Evolutionary conservation across 2,888 invertebrate species (phyloP).

Genomic region (Dascillus cervinus): DNA sequence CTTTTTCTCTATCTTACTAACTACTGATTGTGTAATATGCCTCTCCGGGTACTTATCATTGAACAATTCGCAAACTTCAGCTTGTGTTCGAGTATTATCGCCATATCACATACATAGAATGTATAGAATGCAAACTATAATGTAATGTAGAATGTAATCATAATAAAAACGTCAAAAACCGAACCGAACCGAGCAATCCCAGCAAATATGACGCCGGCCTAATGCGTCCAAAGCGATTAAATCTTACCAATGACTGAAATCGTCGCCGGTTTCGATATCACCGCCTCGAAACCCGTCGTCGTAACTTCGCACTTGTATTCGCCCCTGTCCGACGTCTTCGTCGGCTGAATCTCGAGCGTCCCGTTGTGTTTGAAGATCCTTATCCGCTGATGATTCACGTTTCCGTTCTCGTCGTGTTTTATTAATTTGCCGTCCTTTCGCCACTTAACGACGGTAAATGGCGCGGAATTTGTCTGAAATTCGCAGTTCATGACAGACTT

Average conservation of each 20-base stretch:
- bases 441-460: conserved; percentile 60
- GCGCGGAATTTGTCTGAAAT: conserved; percentile 46
- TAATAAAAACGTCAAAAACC: no score
- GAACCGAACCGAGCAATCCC: no score
- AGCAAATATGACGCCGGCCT: conserved; percentile 22
- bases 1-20: no score
- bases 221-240: background rate
- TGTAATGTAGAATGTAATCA: no score
- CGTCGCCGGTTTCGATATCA: conserved; percentile 50
- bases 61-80: no score
- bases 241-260: conserved; percentile 53
- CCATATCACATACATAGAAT: no score
- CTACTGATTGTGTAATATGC: no score
- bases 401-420: conserved; percentile 27
- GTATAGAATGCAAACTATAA: no score
- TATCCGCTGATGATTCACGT: conserved; percentile 30
- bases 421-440: conserved; percentile 55
- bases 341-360: conserved; percentile 46
- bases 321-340: conserved; percentile 52
- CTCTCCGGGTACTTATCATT: no score
- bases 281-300: conserved; percentile 53
- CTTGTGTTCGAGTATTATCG: no score
- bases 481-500: conserved; percentile 56
- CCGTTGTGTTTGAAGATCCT: conserved; percentile 43
- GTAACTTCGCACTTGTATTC: conserved; percentile 59